Evolutionary conservation across 2,888 invertebrate genomes (phyloP).

Genomic region (Oxycera nigricornis): DNA sequence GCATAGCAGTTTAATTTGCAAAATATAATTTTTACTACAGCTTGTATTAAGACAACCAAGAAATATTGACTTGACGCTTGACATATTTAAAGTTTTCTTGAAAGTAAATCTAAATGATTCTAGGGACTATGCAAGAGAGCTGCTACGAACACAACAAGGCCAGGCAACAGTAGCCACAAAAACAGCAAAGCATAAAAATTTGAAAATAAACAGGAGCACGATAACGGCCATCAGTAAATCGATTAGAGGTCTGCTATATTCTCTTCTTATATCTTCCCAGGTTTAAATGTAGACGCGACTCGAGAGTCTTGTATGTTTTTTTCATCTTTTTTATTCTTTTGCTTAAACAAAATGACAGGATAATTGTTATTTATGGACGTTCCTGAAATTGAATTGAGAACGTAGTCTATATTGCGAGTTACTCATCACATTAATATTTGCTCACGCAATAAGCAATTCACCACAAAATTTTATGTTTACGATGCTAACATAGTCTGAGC

Average conservation of each 20-base stretch:
- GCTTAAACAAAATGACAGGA: not conserved
- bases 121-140: no score
- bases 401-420: not conserved
- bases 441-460: no score
- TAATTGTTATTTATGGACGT: constrained; percentile 12
- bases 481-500: no score
- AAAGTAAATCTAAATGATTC: not conserved
- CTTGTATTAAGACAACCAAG: no score
- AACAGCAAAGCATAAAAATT: not conserved
- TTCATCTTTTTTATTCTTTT: not conserved
- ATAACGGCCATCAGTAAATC: constrained; percentile 20
- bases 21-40: no score
- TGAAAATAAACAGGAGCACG: not conserved
- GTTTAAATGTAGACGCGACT: not conserved
- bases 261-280: not conserved
- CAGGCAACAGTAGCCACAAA: not conserved
- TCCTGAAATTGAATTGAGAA: not conserved
- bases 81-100: not conserved
- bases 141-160: no score
- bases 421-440: not conserved
- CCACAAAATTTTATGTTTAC: no score
- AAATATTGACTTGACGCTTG: no score
- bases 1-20: no score
- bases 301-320: not conserved
- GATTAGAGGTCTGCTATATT: not conserved